Percentiles rank a stretch among this genome's conserved stretches.
phyloP scores from a whole-genome alignment of 2,113 vertebrate genomes.

The Thermophis baileyi region DNA sequence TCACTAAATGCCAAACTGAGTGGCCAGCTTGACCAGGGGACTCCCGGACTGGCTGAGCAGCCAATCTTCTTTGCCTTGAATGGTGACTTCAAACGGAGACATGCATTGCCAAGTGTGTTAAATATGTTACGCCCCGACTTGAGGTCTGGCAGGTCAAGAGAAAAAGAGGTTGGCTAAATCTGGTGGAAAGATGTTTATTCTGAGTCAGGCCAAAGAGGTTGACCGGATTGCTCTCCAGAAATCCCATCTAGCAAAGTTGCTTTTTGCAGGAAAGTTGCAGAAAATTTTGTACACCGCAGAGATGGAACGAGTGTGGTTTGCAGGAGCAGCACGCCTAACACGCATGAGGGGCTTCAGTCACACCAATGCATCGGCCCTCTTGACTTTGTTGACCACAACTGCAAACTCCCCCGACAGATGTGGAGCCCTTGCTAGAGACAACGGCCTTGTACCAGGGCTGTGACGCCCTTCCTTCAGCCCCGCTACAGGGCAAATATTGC shows the following conservation, averaged over 20 bases:
- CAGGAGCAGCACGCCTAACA: not conserved
- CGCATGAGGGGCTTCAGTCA: not conserved
- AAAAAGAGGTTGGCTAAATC: not conserved
- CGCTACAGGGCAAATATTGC: not conserved
- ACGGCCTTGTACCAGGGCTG: not conserved
- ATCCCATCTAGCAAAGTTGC: not conserved
- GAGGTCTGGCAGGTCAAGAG: not conserved
- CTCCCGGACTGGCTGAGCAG: not conserved
- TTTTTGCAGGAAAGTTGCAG: not conserved
- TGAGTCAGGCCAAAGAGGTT: not conserved
- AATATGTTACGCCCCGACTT: not conserved
- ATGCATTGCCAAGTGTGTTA: not conserved
- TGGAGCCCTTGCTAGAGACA: not conserved
- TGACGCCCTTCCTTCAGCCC: not conserved
- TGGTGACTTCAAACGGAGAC: not conserved
- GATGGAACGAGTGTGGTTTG: not conserved
- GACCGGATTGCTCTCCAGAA: not conserved
- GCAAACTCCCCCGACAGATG: too few species aligned
- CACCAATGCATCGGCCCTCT: not conserved
- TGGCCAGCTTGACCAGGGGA: not conserved
- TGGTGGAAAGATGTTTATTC: not conserved
- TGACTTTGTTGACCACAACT: not conserved
- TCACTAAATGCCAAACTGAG: not conserved
- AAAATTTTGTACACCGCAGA: not conserved
- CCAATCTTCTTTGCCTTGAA: not conserved